phyloP scores from a whole-genome alignment of 2,797 vertebrate species.

The Dryobates pubescens region DNA sequence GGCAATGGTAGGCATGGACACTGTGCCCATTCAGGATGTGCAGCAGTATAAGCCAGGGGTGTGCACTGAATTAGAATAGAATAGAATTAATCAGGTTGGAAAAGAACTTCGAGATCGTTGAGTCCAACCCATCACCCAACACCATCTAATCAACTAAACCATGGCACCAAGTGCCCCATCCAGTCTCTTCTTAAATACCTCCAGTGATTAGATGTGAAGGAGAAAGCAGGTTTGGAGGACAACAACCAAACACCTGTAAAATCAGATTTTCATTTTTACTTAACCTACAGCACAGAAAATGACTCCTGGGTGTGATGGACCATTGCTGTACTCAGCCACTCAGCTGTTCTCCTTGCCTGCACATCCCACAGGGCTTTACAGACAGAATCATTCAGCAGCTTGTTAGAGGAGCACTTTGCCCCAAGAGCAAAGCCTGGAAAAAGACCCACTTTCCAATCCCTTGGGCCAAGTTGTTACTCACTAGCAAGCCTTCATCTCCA shows the following conservation, averaged over 20 bases:
- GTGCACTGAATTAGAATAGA: neutral
- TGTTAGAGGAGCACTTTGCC: neutral
- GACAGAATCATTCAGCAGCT: neutral
- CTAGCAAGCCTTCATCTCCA: neutral
- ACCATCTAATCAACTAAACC: too few species aligned
- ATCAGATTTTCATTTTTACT: neutral
- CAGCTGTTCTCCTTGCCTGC: neutral
- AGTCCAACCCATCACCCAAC: too few species aligned
- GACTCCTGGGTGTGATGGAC: neutral
- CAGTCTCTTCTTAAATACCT: too few species aligned
- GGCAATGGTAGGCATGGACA: neutral
- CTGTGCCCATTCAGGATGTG: accelerated
- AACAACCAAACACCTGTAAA: neutral
- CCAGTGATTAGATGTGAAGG: neutral
- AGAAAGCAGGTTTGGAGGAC: neutral
- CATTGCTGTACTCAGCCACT: neutral
- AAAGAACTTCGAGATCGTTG: too few species aligned
- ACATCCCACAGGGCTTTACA: neutral
- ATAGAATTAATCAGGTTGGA: too few species aligned
- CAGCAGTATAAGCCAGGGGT: accelerated
- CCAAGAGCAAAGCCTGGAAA: neutral
- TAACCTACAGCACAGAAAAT: neutral
- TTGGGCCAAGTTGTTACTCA: neutral
- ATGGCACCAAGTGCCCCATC: too few species aligned
- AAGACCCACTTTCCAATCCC: neutral